phyloP scores from a whole-genome alignment of 35 echinoderm and acorn worm species.

The Ptychodera flava region DNA sequence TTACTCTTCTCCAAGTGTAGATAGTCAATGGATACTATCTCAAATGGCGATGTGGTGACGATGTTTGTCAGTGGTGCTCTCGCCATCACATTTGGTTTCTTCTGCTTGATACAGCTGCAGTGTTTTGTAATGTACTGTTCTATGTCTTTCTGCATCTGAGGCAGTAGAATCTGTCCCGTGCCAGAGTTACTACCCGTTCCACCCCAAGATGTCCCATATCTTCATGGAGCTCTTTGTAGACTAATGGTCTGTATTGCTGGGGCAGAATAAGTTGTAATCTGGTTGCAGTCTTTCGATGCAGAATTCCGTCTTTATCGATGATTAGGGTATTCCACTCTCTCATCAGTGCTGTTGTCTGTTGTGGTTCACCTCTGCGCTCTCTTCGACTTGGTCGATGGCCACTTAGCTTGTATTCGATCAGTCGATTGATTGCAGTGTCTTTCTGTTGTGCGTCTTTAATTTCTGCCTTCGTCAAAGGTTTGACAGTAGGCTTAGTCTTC shows the following conservation, averaged over 20 bases:
- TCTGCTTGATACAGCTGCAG: conserved; percentile 40
- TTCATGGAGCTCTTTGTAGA: conserved; percentile 32
- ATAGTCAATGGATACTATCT: conserved; percentile 66
- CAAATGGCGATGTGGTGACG: conserved; percentile 19
- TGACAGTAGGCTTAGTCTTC: too few species aligned
- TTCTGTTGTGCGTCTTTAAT: too few species aligned
- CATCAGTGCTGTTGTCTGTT: too few species aligned
- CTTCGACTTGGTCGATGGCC: too few species aligned
- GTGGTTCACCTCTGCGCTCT: too few species aligned
- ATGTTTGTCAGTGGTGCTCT: conserved; percentile 46
- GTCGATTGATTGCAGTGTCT: too few species aligned
- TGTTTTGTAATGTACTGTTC: conserved; percentile 24
- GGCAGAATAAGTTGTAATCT: conserved; percentile 59
- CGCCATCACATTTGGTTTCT: conserved; percentile 29
- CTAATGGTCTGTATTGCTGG: neutral
- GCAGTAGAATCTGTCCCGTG: conserved; percentile 61
- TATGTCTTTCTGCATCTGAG: conserved; percentile 36
- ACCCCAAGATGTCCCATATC: conserved; percentile 51
- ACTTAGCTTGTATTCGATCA: too few species aligned
- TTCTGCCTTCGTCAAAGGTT: too few species aligned
- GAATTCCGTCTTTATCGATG: too few species aligned
- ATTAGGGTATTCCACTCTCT: too few species aligned
- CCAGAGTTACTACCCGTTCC: conserved; percentile 33
- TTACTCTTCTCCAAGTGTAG: conserved; percentile 47
- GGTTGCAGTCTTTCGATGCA: too few species aligned